Conservation (phyloP, 2,888 invertebrate genomes). For the Eumerus sabulonum region DNA sequence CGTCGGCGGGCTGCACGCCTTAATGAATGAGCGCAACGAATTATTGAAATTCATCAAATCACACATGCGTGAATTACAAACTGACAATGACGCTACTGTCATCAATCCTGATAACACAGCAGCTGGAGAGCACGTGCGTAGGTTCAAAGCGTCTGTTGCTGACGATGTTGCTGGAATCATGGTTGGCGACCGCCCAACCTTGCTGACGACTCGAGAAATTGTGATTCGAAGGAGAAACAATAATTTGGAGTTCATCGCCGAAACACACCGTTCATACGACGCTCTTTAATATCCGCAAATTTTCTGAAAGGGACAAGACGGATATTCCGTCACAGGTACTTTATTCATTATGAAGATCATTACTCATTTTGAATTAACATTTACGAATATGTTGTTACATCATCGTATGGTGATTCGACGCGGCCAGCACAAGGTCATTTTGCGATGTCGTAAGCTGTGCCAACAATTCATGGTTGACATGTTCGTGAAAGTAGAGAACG, state of each 20-base stretch:
- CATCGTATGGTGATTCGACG: too few relatives aligned
- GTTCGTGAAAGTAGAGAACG: too few relatives aligned
- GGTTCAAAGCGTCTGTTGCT: constrained; percentile 75
- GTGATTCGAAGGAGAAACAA: constrained; percentile 70
- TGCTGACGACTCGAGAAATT: constrained; percentile 69
- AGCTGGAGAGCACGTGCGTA: constrained; percentile 67
- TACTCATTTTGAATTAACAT: too few relatives aligned
- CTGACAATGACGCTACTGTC: constrained; percentile 71
- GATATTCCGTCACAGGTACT: too few relatives aligned
- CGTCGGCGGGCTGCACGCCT: too few relatives aligned
- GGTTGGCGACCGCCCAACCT: constrained; percentile 70
- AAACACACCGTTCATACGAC: constrained; percentile 4
- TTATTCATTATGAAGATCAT: too few relatives aligned
- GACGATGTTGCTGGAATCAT: constrained; percentile 72
- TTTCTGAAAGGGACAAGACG: too few relatives aligned
- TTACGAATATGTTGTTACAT: too few relatives aligned
- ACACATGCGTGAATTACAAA: constrained; percentile 72
- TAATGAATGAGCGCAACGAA: not conserved
- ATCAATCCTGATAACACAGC: constrained; percentile 69
- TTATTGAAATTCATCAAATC: constrained; percentile 73
- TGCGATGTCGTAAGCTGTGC: too few relatives aligned
- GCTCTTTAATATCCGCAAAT: not conserved
- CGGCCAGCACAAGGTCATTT: too few relatives aligned
- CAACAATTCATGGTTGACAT: too few relatives aligned
- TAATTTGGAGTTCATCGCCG: constrained; percentile 24